Evolutionary conservation across 2,113 vertebrate species (phyloP).

Genomic region (Dipodomys spectabilis): DNA sequence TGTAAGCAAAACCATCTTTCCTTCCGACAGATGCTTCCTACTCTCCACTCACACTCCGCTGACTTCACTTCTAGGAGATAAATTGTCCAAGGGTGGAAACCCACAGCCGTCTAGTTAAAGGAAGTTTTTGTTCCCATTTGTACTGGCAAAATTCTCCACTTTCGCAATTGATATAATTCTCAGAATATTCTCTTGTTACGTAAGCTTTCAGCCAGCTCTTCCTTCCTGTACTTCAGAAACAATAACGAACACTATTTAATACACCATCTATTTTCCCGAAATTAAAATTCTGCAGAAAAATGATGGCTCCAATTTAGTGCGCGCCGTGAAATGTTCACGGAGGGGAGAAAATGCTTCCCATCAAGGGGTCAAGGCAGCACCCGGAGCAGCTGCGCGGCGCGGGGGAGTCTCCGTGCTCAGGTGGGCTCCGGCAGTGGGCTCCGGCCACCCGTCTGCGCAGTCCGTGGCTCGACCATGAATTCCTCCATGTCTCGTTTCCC

Average conservation of each 20-base stretch:
- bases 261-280: neutral
- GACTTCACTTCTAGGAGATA: slow-evolving; percentile 40
- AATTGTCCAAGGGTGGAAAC: slow-evolving; percentile 41
- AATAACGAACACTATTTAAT: slow-evolving; percentile 4
- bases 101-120: neutral
- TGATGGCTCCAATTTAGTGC: neutral
- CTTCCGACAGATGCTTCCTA: neutral
- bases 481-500: neutral
- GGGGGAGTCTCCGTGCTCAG: no score
- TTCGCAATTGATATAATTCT: neutral
- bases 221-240: neutral
- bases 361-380: no score
- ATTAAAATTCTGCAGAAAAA: slow-evolving; percentile 39
- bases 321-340: neutral
- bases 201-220: slow-evolving; percentile 14
- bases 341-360: neutral
- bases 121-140: neutral
- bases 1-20: slow-evolving; percentile 35
- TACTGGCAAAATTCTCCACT: slow-evolving; percentile 33
- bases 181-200: slow-evolving; percentile 1
- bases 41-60: neutral
- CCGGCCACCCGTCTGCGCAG: neutral
- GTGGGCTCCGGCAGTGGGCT: neutral
- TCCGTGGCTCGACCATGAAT: neutral
- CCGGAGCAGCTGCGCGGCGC: no score